These are phyloP conservation scores for Diarsia mendica DNA, from an alignment of 2,888 invertebrate species.

Conservation along the genomic window DNA sequence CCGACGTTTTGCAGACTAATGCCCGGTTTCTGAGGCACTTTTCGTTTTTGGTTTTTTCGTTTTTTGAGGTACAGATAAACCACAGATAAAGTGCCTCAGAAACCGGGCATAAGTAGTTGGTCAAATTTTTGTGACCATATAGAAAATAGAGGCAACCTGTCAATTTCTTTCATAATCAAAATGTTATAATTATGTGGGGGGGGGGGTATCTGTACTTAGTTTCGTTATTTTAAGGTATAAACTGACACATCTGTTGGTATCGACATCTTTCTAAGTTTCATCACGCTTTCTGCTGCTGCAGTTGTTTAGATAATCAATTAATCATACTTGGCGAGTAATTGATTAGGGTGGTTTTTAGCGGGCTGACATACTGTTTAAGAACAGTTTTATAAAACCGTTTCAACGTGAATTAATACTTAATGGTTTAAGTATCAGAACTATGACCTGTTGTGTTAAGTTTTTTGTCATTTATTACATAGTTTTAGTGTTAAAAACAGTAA, in stretches of 20 bases:
- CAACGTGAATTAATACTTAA: background rate
- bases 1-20: too few relatives aligned
- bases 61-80: too few relatives aligned
- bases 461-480: background rate
- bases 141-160: background rate
- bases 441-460: too few relatives aligned
- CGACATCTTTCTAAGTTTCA: conserved; percentile 11
- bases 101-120: too few relatives aligned
- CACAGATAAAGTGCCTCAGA: too few relatives aligned
- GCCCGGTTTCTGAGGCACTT: too few relatives aligned
- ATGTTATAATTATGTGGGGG: too few relatives aligned
- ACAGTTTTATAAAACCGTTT: background rate
- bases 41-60: too few relatives aligned
- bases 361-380: background rate
- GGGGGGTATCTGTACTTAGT: background rate
- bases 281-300: conserved; percentile 7
- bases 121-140: too few relatives aligned
- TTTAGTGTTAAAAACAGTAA: conserved; percentile 4
- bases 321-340: conserved; percentile 1
- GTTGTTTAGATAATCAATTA: conserved; percentile 6
- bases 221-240: background rate
- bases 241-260: background rate
- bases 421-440: too few relatives aligned
- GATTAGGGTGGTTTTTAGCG: background rate
- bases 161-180: background rate